A percentile compares a stretch with the other conserved stretches of the same genome.
Conservation (phyloP, 2,888 invertebrate species). For the Pristionchus exspectatus region DNA sequence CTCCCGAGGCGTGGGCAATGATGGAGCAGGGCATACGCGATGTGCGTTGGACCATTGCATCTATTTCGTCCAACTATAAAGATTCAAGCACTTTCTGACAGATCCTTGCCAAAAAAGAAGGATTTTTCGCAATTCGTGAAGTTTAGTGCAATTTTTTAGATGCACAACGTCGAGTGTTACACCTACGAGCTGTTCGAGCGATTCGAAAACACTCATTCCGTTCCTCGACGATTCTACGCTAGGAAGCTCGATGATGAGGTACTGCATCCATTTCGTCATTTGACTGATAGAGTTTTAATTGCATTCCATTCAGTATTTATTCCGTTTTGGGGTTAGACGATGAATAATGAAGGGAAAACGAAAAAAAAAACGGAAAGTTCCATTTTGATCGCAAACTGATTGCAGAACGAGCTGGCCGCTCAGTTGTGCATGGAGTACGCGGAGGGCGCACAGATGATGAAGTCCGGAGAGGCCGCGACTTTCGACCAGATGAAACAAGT, state of each 20-base stretch:
- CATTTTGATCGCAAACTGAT: not conserved
- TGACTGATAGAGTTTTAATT: not conserved
- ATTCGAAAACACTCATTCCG: not conserved
- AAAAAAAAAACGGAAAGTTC: not conserved
- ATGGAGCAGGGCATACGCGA: not conserved
- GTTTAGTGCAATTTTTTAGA: not conserved
- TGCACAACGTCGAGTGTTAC: slow-evolving; percentile 30
- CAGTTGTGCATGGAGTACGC: not conserved
- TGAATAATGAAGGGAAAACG: too few relatives aligned
- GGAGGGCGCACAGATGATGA: not conserved
- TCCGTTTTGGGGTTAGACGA: too few relatives aligned
- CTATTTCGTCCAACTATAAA: too few relatives aligned
- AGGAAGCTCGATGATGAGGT: not conserved
- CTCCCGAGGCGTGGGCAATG: not conserved
- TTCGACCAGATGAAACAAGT: not conserved
- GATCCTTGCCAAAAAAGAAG: too few relatives aligned
- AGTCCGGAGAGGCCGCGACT: not conserved
- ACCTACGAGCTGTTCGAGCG: not conserved
- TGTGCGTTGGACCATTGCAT: not conserved
- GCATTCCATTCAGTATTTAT: too few relatives aligned
- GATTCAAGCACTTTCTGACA: too few relatives aligned
- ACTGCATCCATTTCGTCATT: too few relatives aligned
- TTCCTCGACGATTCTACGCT: not conserved
- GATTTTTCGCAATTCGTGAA: too few relatives aligned
- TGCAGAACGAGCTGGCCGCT: not conserved